Conservation (phyloP, 2,888 invertebrate species). For the Stenolophus ochropezus region DNA sequence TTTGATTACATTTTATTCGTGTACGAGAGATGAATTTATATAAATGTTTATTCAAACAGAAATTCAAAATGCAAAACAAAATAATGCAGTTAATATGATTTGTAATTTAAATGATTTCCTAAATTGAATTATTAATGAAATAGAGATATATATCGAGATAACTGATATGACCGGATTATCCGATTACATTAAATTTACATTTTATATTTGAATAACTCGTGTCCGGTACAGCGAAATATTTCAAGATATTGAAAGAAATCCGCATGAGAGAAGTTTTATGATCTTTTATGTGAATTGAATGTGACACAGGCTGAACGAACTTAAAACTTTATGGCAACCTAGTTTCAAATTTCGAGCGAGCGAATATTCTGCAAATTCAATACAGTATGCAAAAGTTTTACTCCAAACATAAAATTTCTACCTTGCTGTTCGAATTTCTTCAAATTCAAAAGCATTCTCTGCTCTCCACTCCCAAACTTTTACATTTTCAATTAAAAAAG, state of each 20-base stretch:
- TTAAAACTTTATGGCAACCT: constrained; percentile 60
- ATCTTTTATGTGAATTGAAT: constrained; percentile 60
- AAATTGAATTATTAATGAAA: constrained; percentile 57
- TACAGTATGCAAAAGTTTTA: constrained; percentile 54
- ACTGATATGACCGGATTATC: constrained; percentile 32
- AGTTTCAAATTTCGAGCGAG: constrained; percentile 52
- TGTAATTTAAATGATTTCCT: constrained; percentile 57
- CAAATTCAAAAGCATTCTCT: constrained; percentile 24
- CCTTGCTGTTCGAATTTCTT: constrained; percentile 24
- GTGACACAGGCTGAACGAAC: constrained; percentile 59
- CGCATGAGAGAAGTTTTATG: constrained; percentile 59
- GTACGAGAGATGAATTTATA: constrained; percentile 45
- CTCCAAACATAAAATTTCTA: constrained; percentile 39
- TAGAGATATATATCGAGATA: constrained; percentile 39
- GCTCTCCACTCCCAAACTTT: neutral
- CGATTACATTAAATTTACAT: constrained; percentile 43
- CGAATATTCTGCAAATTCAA: constrained; percentile 58
- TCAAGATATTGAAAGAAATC: constrained; percentile 59
- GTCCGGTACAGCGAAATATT: constrained; percentile 41
- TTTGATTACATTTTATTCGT: constrained; percentile 53
- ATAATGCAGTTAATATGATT: constrained; percentile 57
- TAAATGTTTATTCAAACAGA: constrained; percentile 56
- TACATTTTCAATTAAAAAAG: neutral
- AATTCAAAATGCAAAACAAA: constrained; percentile 55
- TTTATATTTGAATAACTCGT: constrained; percentile 28